phyloP scores from a whole-genome alignment of 1,140 invertebrate species.

The Lucilia cuprina region DNA sequence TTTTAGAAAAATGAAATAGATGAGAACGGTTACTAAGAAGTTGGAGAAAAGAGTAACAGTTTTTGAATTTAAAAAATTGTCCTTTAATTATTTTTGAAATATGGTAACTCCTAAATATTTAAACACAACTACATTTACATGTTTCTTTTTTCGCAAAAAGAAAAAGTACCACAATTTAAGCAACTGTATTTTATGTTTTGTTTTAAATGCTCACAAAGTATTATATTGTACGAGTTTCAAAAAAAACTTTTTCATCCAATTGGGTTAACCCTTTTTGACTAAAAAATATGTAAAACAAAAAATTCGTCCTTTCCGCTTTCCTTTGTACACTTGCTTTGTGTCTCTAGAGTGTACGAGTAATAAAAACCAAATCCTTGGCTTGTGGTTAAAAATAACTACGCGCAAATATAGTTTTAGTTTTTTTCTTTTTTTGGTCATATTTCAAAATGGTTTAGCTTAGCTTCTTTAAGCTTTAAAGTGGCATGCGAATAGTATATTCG shows the following conservation, averaged over 20 bases:
- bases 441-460: background rate
- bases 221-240: background rate
- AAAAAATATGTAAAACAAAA: background rate
- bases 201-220: background rate
- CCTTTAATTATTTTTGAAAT: background rate
- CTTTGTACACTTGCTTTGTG: background rate
- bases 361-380: slow-evolving; percentile 14
- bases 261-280: background rate
- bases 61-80: no score
- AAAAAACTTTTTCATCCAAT: background rate
- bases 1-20: no score
- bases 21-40: no score
- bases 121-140: background rate
- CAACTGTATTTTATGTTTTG: background rate
- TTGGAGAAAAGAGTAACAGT: no score
- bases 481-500: background rate
- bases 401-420: background rate
- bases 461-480: background rate
- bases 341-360: background rate
- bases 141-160: background rate
- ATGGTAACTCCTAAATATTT: background rate
- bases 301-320: background rate
- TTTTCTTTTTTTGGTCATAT: background rate
- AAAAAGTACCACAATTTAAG: background rate
- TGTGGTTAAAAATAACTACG: slow-evolving; percentile 1